These are phyloP conservation scores for Ascaphus truei DNA, from an alignment of 2,113 vertebrate genomes.

Conservation along the genomic window DNA sequence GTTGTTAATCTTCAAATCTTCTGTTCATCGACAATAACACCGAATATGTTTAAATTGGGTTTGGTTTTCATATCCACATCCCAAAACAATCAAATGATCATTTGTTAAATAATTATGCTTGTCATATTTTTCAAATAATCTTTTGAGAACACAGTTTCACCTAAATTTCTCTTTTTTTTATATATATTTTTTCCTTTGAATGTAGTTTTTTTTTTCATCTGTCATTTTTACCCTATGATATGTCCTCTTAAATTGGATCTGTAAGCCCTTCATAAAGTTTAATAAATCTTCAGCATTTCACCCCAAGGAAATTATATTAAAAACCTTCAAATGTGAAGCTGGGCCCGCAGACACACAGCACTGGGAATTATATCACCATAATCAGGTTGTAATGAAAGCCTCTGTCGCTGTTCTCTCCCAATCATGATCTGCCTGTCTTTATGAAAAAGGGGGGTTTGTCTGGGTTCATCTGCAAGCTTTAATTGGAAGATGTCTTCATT, in stretches of 20 bases:
- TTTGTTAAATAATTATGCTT: no score
- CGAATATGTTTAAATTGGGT: not conserved
- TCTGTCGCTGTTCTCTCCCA: slow-evolving; percentile 79
- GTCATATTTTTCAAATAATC: not conserved
- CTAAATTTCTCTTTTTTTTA: slow-evolving; percentile 56
- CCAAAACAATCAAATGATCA: no score
- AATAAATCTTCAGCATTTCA: slow-evolving; percentile 96
- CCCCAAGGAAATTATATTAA: slow-evolving; percentile 98
- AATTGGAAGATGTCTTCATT: slow-evolving; percentile 96
- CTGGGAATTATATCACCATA: slow-evolving; percentile 98
- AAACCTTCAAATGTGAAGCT: slow-evolving; percentile 88
- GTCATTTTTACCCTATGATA: slow-evolving; percentile 89
- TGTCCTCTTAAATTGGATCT: slow-evolving; percentile 97
- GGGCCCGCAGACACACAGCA: slow-evolving; percentile 84
- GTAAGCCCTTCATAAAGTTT: slow-evolving; percentile 99
- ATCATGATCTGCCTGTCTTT: slow-evolving; percentile 93
- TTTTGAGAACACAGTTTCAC: slow-evolving; percentile 54
- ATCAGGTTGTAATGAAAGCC: slow-evolving; percentile 95
- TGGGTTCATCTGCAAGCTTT: slow-evolving; percentile 86
- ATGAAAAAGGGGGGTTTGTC: slow-evolving; percentile 80
- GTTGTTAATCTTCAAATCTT: not conserved
- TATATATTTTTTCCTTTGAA: slow-evolving; percentile 58
- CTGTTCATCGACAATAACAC: not conserved
- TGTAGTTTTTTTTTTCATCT: slow-evolving; percentile 82
- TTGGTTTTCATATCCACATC: not conserved